Base-by-base conservation (phyloP, 2,888 invertebrate species). In the Zeuzera pyrina region DNA sequence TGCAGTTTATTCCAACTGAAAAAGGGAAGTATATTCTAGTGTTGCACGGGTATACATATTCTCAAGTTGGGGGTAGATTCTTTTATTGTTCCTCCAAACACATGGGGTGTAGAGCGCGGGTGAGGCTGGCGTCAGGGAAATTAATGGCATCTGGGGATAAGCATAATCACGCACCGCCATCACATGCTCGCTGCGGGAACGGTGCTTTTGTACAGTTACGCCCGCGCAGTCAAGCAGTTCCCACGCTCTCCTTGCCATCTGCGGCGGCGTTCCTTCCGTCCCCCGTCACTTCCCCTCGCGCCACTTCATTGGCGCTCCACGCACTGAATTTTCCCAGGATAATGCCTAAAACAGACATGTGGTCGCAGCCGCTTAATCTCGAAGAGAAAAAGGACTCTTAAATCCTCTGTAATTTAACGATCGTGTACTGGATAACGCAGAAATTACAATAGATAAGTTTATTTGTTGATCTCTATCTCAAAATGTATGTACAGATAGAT, bases 51-150 rank as follows among this genome's bases (percentile, higher is more conserved):
- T 83, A 64, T 47, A 84, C 83, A 11, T 84, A 81, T 49, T 83
- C 83, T 2, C 83, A 83, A 58, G 81, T 83, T 8, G 79, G 83
- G 1, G 81, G 78, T n/a, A 53, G 83, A 36, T 81, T 79, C 49
- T 83, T 79, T 57, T 83, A 83, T 57, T 83, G 83, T 36, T 81
- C 81, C 1, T 81, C 81, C 22, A 83, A 83, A 57, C 83, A 83
- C 32, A 77, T 77, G 64, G 83, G 83, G 6, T 83, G 83, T 45
- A 48, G 74, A 28, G 83, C 83, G 23, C 52, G 83, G 25, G 81
- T 83, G 30, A 52, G 81, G 3, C 49, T 81, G 24, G 56, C 73
- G 37, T 56, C 63, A 2, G 79, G 79, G 6, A 70, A 71, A 51
- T 54, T 81, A 40, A 64, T 81, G 12, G 67, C 74, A 1, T 77